These are phyloP conservation scores for Sebastes itinus DNA, from an alignment of 2,797 vertebrate species.

Conservation along the genomic window DNA sequence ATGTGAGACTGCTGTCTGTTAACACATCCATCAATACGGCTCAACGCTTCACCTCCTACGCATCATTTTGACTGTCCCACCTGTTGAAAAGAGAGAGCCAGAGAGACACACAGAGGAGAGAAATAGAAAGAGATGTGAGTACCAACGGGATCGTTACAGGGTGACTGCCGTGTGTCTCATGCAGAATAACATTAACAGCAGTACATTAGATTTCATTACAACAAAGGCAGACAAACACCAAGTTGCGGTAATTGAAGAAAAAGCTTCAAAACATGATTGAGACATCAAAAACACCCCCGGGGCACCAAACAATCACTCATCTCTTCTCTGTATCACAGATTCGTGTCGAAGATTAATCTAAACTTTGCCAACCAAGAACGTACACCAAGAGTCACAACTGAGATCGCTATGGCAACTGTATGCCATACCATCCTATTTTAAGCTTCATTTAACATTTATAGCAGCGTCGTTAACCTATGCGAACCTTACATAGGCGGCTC, in stretches of 20 bases:
- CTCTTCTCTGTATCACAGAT: conserved; percentile 60
- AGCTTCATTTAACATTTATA: conserved; percentile 85
- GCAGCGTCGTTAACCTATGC: conserved; percentile 82
- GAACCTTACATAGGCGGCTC: conserved; percentile 76
- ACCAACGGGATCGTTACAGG: conserved; percentile 13
- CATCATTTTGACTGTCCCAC: conserved; percentile 87
- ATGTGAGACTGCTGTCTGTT: conserved; percentile 92
- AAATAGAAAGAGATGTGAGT: conserved; percentile 39
- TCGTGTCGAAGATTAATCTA: conserved; percentile 70
- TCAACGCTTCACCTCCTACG: conserved; percentile 88
- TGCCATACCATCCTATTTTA: conserved; percentile 81
- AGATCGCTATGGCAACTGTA: conserved; percentile 84
- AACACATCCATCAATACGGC: conserved; percentile 96
- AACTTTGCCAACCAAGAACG: conserved; percentile 76
- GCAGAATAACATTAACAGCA: conserved; percentile 19
- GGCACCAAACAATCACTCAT: conserved; percentile 56
- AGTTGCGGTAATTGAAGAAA: conserved; percentile 44
- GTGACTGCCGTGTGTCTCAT: conserved; percentile 27
- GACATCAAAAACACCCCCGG: conserved; percentile 47
- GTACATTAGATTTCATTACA: conserved; percentile 36
- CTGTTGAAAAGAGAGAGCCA: conserved; percentile 76
- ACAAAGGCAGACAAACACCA: conserved; percentile 36
- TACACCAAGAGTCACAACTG: conserved; percentile 72
- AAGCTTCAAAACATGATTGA: conserved; percentile 37
- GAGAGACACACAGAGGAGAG: conserved; percentile 32